Base-by-base conservation (phyloP, 1,140 invertebrate species). In the Rhizoglyphus robini region DNA sequence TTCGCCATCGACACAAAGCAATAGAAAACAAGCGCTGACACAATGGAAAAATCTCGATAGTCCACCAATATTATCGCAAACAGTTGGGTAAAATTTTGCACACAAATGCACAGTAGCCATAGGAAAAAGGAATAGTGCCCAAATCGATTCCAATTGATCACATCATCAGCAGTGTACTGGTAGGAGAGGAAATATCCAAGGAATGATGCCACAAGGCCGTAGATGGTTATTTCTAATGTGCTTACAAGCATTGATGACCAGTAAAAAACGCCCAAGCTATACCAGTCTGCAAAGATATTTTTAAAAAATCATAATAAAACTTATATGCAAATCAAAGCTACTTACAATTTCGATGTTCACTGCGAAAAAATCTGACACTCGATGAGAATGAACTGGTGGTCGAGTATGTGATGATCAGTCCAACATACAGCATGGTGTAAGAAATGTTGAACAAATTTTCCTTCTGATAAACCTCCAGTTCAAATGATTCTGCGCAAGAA, bases 271-370 rank as follows among this genome's bases (percentile, higher is more conserved):
- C 32, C 32, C 15, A 60, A 13, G 8, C 15, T 29, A 27, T 60
- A 60, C 58, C 58, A 60, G 23, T 41, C 36, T 41, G 36, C 18
- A 41, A 41, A 8, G 18, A 41, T 41, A 41, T 41, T 11, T n/a
- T n/a, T n/a, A n/a, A 11, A 41, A 41, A 25, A 8, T 54, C 8
- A 11, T 11, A 41, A n/a, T n/a, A n/a, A n/a, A n/a, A n/a, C n/a
- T n/a, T n/a, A n/a, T n/a, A 11, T 18, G 18, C 8, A 18, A 41
- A 41, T 41, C 36, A 41, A 41, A 41, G n/a, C n/a, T 41, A 41
- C 36, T 41, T 41, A 32, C 58, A 11, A 60, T 60, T 60, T 3
- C 58, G 58, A 60, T 60, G 58, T 60, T 60, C 58, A 60, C 29
- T 60, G 29, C 58, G 58, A 27, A 60, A 60, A 3, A 60, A 20